These are phyloP conservation scores for Ormyrus labotus DNA, from an alignment of 2,888 invertebrate genomes.

Conservation along the genomic window DNA sequence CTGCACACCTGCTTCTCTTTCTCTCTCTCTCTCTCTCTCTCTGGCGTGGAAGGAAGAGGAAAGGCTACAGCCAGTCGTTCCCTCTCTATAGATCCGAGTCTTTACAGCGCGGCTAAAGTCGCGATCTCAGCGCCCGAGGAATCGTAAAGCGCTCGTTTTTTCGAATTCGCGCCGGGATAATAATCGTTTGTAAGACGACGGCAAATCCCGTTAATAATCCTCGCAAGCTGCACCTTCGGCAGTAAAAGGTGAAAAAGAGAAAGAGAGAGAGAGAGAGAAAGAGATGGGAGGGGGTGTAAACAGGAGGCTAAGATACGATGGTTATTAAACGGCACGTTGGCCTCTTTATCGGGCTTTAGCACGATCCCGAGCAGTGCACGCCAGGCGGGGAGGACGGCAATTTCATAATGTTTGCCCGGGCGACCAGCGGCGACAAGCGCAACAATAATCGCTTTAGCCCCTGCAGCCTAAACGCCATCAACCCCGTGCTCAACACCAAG, in stretches of 20 bases:
- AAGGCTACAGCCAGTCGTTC: not conserved
- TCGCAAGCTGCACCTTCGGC: not conserved
- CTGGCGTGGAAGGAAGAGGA: not conserved
- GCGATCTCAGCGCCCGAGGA: slow-evolving; percentile 11
- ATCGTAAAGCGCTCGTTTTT: slow-evolving; percentile 1
- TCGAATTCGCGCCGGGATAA: slow-evolving; percentile 12
- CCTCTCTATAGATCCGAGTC: not conserved
- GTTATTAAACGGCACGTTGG: slow-evolving; percentile 46
- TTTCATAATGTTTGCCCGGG: slow-evolving; percentile 99
- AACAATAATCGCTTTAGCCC: slow-evolving; percentile 97
- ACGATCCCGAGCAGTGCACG: slow-evolving; percentile 95
- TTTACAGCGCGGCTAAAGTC: not conserved
- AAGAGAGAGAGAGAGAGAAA: slow-evolving; percentile 9
- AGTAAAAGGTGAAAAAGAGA: not conserved
- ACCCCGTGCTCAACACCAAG: slow-evolving; percentile 93
- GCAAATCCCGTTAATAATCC: not conserved
- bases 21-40: slow-evolving; percentile 5
- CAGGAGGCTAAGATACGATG: slow-evolving; percentile 34
- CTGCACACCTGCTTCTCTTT: not conserved
- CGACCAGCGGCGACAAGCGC: slow-evolving; percentile 97
- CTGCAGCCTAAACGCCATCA: slow-evolving; percentile 94
- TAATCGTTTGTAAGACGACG: slow-evolving; percentile 5
- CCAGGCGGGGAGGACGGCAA: slow-evolving; percentile 98
- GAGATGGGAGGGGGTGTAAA: slow-evolving; percentile 10
- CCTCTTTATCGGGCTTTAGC: slow-evolving; percentile 78